Base-by-base conservation (phyloP, 2,888 invertebrate species). In the Colletes collaris region DNA sequence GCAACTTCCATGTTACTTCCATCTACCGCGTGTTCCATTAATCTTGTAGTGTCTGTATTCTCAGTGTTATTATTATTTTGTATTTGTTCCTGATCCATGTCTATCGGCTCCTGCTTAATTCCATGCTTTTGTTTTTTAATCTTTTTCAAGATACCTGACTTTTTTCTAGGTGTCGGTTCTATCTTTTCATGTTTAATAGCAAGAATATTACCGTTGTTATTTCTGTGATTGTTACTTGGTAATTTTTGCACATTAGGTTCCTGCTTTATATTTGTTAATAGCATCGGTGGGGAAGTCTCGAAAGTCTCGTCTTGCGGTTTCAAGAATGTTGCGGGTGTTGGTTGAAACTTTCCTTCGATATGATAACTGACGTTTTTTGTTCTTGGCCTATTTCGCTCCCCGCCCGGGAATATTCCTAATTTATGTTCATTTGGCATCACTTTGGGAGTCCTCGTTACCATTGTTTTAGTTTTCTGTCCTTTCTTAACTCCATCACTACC, bases 341-440 rank as follows among this genome's bases (percentile, higher is more conserved):
- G 84, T 87, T 94, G 94, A 65, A 94, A 93, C 49, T 94, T 93
- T 74, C 94, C 94, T 69, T 94, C 93, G 49, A 95, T 92, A 84
- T 95, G 95, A 89, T 95, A 95, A 87, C 94, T 94, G 1, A 96
- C 96, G 90, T 96, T 96, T 89, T 96, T 96, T 55, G 95, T 95
- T 72, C 95, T 93, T 1, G 96, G 95, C 10, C 95, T 90, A 50
- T 94, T 94, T n/a, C 86, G 78, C 85, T 95, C 94, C 8, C 94
- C 94, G 1, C 89, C 94, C 76, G 67, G 93, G 90, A 76, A 90
- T 3, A 93, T 88, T 0, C 93, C 93, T 46, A 88, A 67, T 76
- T 93, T 94, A 40, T 94, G 91, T 69, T 91, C 90, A 53, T 88
- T 88, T 3, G 92, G 90, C 82, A 92, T 90, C 27, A 90, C 90